Base-by-base conservation (phyloP, 2,113 vertebrate species). In the Gnathonemus echidnorhynchus region DNA sequence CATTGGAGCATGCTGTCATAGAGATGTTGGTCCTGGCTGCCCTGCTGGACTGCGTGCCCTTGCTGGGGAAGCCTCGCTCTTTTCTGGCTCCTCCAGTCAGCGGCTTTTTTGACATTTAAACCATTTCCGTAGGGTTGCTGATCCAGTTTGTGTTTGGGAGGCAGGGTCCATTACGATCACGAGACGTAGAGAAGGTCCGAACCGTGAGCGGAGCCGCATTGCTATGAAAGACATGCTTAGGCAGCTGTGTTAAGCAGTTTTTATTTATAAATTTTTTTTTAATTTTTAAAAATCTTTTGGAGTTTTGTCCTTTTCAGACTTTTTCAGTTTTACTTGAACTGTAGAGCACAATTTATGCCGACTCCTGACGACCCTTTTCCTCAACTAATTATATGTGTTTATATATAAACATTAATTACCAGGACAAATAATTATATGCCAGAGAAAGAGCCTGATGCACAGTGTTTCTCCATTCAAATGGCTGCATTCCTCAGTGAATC, bases 351-450 rank as follows among this genome's bases (percentile, higher is more conserved):
- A 42, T 80, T 80, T 80, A 80, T 42, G 74, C 13, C 17, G 35
- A 42, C 35, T 80, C 74, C 74, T 19, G 74, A 17, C 31, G 1
- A 80, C 13, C 74, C 5, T 42, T 80, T 56, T 88, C 53, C 24
- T 24, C 17, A 50, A n/a, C 70, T 77, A 9, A 87, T 77, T 52
- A 87, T 35, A 50, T 46, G 49, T 66, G 31, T 80, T 85, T 49
- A 66, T 66, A 84, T 80, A 89, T 83, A 83, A 66, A 48, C 86
- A 91, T 89, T 52, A 88, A 91, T 88, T 83, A 91, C 15, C 87
- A 50, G 86, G 62, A n/a, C 70, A 49, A 31, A 70, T 80, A 42
- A 19, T 31, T 87, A 88, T 42, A 42, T 88, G 46, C 31, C 48
- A 52, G 31, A 53, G 48, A 53, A 87, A 53, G 6, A 31, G 24